Base-by-base conservation (phyloP, 2,888 invertebrate genomes). In the Spilarctia lutea region DNA sequence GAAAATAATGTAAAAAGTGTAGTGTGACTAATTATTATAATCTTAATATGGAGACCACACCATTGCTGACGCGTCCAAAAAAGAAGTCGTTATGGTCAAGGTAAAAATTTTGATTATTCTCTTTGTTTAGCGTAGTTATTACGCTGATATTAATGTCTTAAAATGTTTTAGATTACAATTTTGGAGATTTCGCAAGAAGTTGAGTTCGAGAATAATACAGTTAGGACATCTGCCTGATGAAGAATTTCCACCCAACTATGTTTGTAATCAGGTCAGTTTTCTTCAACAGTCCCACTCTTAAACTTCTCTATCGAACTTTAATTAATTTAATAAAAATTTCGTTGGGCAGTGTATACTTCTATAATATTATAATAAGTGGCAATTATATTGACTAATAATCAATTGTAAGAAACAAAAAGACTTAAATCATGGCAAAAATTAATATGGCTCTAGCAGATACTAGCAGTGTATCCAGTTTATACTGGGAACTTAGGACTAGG, bases 231-330 rank as follows among this genome's bases (percentile, higher is more conserved):
- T 97, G 66, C 97, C 97, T 82, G 96, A 97, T 72, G 98, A 98
- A 87, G 98, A 98, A 88, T 99, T 97, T 95, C 99, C 99, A 75
- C 97, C 98, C 77, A 99, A 99, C 96, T 98, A 99, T 88, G 99
- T 99, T 82, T 97, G 99, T 88, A 99, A 99, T 96, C 98, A 98
- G 96, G 96, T 96, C 83, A 92, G 93, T 88, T 24, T 33, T 24
- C 33, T 24, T 24, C 56, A 69, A 56, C 35, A 56, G 35, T 56
- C 48, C 20, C 20, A 24, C 11, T 30, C 30, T 18, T 18, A 63
- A 30, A 42, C 48, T 20, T 48, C 13, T 48, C 1, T 24, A 33
- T 24, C 10, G 11, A 33, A 10, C 20, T 33, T 33, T 7, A 8
- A 48, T 45, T 68, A 20, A 45, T 42, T 67, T 16, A 42, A n/a